Evolutionary conservation across 2,888 invertebrate genomes (phyloP), one percentile per base, ranked within the genome.

Genomic region (Brachyopa scutellaris): DNA sequence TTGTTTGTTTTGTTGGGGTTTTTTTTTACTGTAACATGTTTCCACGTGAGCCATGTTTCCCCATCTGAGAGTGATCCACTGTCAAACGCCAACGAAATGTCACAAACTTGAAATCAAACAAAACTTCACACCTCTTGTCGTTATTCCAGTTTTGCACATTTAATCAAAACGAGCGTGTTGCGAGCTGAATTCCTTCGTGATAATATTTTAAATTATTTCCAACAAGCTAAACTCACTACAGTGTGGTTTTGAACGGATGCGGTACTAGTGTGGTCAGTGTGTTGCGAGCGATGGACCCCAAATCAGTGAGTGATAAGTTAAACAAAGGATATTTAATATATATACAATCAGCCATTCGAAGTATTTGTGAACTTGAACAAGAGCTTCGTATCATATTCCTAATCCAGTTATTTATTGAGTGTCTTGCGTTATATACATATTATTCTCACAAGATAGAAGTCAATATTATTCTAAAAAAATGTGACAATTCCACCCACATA

Each of bases 111-210:
- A 82, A 26, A 42, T 42, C 29, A 55, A 57, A 23, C 51, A n/a
- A 64, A 76, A 82, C 29, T 40, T 82, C 66, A 53, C 82, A 77
- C 77, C 70, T 77, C 42, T 45, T 70, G 61, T 29, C 31, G 26
- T 47, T 40, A 72, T 66, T 77, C 61, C 70, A 61, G 82, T 77
- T 77, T 82, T 66, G 82, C 66, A 61, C 53, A 66, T 66, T 64
- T 62, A 40, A 42, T 69, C 33, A 33, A 69, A 66, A 61, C 57
- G n/a, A 59, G 21, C 2, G 31, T 23, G 57, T 23, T 33, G 8
- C 21, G 33, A n/a, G 23, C 15, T 55, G 42, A 66, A 45, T 67
- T 19, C 19, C 21, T 47, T 29, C 7, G 13, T 55, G 61, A 55
- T 47, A 61, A 26, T 61, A 73, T 26, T 31, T 47, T 67, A 53